Evolutionary conservation across 35 echinoderm and acorn worm genomes (phyloP), one percentile per base, ranked within the genome.

Genomic region (Hemicentrotus pulcherrimus): DNA sequence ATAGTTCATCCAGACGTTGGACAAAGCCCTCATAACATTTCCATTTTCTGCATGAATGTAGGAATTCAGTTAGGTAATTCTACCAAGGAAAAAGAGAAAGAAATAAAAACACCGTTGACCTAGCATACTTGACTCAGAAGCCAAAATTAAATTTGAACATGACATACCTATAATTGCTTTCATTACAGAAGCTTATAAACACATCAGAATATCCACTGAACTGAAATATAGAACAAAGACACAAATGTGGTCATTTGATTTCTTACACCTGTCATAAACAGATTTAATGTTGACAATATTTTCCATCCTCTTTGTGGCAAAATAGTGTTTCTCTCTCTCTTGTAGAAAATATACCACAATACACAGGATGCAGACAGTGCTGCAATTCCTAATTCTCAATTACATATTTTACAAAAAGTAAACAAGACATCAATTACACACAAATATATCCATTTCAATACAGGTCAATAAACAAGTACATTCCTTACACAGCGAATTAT

Each of bases 261-360:
- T 90, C 46, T 90, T 93, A 93, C 91, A 93, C 91, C 91, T 93
- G 91, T 47, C 91, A 93, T 93, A 93, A 93, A 93, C 91, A 93
- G 91, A 93, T 93, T 93, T 93, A 93, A 93, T 93, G 47, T 93
- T 93, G 91, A 93, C 91, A 93, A 93, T 93, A 93, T 93, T 93
- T 93, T 93, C 91, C 91, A 93, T 93, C 91, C 48, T 93, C 88
- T 93, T 93, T 93, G 91, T 93, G 91, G 91, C 91, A 93, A 93
- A 93, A 93, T 93, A 93, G 91, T 93, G 46, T 90, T 90, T 90
- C 46, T 90, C 46, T 45, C 46, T 93, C 91, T 93, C 91, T 93
- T 31, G 91, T 93, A 93, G 46, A 93, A 93, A 93, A 93, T 93
- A 93, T 93, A 32, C 91, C 91, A 93, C 91, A 93, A 50, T 93